Evolutionary conservation across 2,888 invertebrate genomes (phyloP).

Genomic region (Mayetiola destructor): DNA sequence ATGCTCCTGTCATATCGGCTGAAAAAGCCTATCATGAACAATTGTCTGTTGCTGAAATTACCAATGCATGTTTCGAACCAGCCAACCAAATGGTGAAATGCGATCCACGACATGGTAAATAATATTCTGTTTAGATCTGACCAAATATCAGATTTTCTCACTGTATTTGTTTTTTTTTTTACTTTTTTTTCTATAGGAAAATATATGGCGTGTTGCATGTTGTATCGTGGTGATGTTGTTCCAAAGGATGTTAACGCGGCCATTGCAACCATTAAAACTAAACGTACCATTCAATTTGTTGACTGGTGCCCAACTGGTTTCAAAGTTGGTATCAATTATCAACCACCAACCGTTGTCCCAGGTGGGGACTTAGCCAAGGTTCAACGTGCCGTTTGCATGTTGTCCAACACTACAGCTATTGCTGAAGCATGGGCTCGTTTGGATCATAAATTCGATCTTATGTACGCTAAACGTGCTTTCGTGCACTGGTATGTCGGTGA

Average conservation of each 20-base stretch:
- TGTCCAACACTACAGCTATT: constrained; percentile 93
- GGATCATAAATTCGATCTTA: constrained; percentile 90
- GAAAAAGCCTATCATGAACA: constrained; percentile 93
- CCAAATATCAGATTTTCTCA: constrained; percentile 77
- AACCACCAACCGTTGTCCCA: constrained; percentile 85
- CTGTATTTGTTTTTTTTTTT: constrained; percentile 89
- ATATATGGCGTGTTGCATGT: constrained; percentile 92
- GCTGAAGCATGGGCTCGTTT: constrained; percentile 92
- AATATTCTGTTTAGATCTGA: too few relatives aligned
- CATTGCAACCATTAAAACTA: constrained; percentile 89
- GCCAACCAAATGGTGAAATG: constrained; percentile 94
- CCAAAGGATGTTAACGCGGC: constrained; percentile 94
- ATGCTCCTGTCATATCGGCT: constrained; percentile 84
- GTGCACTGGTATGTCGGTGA: constrained; percentile 89
- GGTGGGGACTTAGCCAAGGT: constrained; percentile 90
- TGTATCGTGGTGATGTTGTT: constrained; percentile 89
- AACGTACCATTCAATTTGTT: constrained; percentile 90
- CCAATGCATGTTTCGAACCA: constrained; percentile 90
- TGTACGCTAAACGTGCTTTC: constrained; percentile 95
- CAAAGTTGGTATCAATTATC: constrained; percentile 78
- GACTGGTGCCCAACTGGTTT: constrained; percentile 79
- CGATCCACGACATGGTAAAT: constrained; percentile 79
- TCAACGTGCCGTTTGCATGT: constrained; percentile 93
- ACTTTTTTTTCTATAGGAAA: too few relatives aligned
- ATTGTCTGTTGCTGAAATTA: constrained; percentile 81